Evolutionary conservation across 2,113 vertebrate genomes (phyloP), one percentile per base, ranked within the genome.

Genomic region (Pungitius pungitius): DNA sequence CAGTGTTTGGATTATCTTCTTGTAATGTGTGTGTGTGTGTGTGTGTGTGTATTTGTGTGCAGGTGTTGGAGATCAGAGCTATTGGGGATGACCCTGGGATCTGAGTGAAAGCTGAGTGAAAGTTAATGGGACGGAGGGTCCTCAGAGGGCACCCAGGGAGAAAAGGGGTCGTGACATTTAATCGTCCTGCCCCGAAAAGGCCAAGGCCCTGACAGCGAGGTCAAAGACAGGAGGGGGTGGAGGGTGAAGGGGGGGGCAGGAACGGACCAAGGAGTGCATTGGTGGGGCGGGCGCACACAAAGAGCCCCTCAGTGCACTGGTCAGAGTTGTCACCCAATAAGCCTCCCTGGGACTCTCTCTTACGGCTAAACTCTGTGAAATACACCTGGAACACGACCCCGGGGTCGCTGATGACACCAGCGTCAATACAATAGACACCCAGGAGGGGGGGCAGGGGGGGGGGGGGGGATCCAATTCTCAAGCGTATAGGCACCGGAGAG

Each of bases 151-250:
- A 81, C 22, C 12, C 1, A 49, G 63, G 78, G 80, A 40, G 65
- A 15, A 74, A 84, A 80, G 78, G 80, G 91, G 92, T 92, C 89
- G 45, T 69, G 89, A 86, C 88, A 89, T 90, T 87, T 91, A 87
- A 91, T 93, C 59, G 58, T 77, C 82, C 66, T 86, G 84, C 81
- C 73, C 80, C 40, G 2, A 52, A 78, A 72, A 85, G 84, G 87
- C 85, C 70, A 57, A 72, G 59, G 58, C 66, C 56, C 77, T 85
- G 90, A 91, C 88, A 90, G 90, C 75, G 67, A 73, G 90, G 88
- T 90, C 85, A 77, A 35, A 35, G 33, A 35, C 5, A 6, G 9
- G 47, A 17, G 15, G 1, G 6, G 18, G 45, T 11, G 45, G 3
- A 8, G 45, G 8, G 47, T 20, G n/a, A 10, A 1, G 56, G 52